Base-by-base conservation (phyloP, 2,888 invertebrate genomes). In the Cataglyphis cursor region DNA sequence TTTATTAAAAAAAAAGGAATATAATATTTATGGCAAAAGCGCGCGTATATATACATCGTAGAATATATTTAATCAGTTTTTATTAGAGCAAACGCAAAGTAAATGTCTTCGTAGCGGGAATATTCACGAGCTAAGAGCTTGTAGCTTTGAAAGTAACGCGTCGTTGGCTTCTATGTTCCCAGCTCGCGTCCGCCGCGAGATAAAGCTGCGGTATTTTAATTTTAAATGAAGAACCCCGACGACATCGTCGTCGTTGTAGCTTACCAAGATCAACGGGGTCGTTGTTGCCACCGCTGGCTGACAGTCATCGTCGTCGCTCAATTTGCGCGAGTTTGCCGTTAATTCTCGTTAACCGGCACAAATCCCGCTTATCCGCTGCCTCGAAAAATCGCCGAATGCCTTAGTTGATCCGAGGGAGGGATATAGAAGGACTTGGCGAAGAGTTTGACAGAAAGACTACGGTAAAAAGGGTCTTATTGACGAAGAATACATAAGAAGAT, bases 191-290 rank as follows among this genome's bases (percentile, higher is more conserved):
- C 57, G 59, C 35, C 35, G 44, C 44, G 57, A 80, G 78, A 80
- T 80, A 80, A 80, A 80, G 78, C 44, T 59, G 70, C 70, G 35
- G 35, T 80, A 80, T 80, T 80, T 80, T 70, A 80, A 80, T 80
- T 80, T 80, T 59, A 80, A 80, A 80, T 80, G 70, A 80, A 66
- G 78, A 21, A 28, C 31, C 31, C 15, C 65, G 28, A 38, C n/a
- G 66, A n/a, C 48, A n/a, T 51, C 31, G 48, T 68, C 68, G 9
- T 44, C 15, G 18, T 28, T 24, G 51, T 35, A 54, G 38, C 31
- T 61, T 48, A 24, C 78, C 21, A 80, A 64, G 59, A 80, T 80
- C 78, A 80, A 61, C 78, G 70, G 18, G 28, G 70, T 59, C 68
- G 57, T 68, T 68, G 57, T 57, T 35, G 28, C 21, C 41, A 48